Base-by-base conservation (phyloP, 2,888 invertebrate genomes). In the Dexiosoma caninum region DNA sequence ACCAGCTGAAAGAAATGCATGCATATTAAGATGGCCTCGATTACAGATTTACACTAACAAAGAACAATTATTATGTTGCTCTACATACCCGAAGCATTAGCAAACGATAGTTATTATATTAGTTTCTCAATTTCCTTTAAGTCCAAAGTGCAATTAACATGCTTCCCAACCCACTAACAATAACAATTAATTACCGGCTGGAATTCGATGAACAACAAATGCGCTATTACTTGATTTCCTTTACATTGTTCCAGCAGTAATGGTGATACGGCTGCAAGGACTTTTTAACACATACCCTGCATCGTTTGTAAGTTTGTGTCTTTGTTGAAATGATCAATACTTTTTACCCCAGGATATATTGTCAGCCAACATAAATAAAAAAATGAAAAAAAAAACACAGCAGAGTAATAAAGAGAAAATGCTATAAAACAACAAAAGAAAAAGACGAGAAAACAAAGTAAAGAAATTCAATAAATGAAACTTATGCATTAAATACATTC, bases 381-480 rank as follows among this genome's bases (percentile, higher is more conserved):
- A n/a, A n/a, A n/a, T n/a, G n/a, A n/a, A n/a, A n/a, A n/a, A n/a
- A n/a, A n/a, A n/a, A 55, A 55, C 30, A 32, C 42, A n/a, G 35
- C 4, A 42, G 9, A 64, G 23, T 46, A 46, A 10, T 10, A 57
- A 46, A 51, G 32, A 51, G 32, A 21, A 51, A 32, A 16, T 10
- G 35, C 12, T 55, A 44, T 64, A 57, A 67, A 67, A 67, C 6
- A 21, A 59, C 59, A 59, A 67, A 51, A 40, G 32, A 67, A 59
- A 67, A 51, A 40, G 32, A 67, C 32, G 10, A 30, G 46, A 75
- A 27, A 64, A 23, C 37, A 14, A 53, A 27, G 42, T 44, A 66
- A 59, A 64, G 71, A 79, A 79, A 79, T 79, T 69, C 69, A 74
- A 79, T 79, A 79, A 69, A 79, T 74, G 62, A 79, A 79, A 79